Percentiles rank a stretch among this genome's conserved stretches.
Conservation (phyloP, 2,888 invertebrate species). For the Drosophila melanocephala region DNA sequence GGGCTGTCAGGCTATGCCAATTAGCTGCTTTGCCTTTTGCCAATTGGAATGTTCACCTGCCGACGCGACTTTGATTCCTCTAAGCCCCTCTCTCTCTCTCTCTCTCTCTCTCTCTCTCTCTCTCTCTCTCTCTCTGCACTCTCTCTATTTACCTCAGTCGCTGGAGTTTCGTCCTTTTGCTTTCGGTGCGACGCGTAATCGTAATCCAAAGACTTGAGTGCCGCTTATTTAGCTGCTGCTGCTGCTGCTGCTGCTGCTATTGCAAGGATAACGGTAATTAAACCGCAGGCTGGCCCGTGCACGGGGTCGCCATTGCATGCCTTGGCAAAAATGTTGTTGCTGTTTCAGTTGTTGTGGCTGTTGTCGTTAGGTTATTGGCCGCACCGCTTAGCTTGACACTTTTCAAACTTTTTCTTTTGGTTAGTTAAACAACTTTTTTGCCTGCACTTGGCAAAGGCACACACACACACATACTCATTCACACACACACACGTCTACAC, state of each 20-base stretch:
- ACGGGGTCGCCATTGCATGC: conserved; percentile 74
- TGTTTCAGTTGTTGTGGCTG: conserved; percentile 20
- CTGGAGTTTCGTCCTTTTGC: conserved; percentile 37
- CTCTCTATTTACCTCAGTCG: not conserved
- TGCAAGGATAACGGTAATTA: conserved; percentile 77
- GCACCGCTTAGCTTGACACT: conserved; percentile 74
- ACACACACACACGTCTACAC: conserved; percentile 1
- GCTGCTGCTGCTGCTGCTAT: conserved; percentile 21
- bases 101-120: conserved; percentile 11
- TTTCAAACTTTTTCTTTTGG: conserved; percentile 76
- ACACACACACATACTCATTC: conserved; percentile 8
- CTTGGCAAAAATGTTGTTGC: conserved; percentile 25
- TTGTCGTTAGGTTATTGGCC: conserved; percentile 72
- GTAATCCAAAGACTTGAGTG: conserved; percentile 49
- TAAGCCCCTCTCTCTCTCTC: conserved; percentile 8
- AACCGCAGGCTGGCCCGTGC: conserved; percentile 61
- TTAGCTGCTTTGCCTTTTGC: conserved; percentile 54
- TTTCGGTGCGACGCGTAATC: conserved; percentile 17
- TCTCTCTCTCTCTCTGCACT: conserved; percentile 7
- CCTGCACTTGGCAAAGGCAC: conserved; percentile 39
- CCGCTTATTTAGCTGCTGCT: conserved; percentile 41
- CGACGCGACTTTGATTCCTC: conserved; percentile 28
- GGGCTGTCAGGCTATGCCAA: conserved; percentile 48
- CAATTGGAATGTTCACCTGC: conserved; percentile 72
- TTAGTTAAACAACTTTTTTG: conserved; percentile 71